phyloP scores from a whole-genome alignment of 2,888 invertebrate species.

The Micoletzkya japonica region DNA sequence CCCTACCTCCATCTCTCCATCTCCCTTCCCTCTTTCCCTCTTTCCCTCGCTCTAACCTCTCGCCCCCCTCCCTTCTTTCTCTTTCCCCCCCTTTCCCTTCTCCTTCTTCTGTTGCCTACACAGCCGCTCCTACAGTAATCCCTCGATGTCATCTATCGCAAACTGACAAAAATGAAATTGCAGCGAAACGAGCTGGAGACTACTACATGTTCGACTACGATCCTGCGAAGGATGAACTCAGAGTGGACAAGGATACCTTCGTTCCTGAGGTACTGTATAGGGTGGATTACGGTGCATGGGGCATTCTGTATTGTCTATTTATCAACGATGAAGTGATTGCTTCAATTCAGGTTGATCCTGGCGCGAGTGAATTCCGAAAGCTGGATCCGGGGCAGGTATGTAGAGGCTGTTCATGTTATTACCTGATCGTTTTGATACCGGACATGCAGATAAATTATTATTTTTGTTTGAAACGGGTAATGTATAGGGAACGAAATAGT shows the following conservation, averaged over 20 bases:
- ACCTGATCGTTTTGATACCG: background rate
- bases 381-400: slow-evolving; percentile 59
- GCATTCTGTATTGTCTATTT: background rate
- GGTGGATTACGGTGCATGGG: too few species aligned
- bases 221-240: slow-evolving; percentile 56
- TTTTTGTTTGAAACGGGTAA: too few species aligned
- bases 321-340: background rate
- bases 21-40: background rate
- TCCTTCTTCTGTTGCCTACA: slow-evolving; percentile 11
- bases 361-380: slow-evolving; percentile 50
- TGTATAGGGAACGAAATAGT: too few species aligned
- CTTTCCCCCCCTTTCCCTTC: slow-evolving; percentile 2
- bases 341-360: slow-evolving; percentile 45
- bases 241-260: slow-evolving; percentile 51
- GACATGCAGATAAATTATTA: too few species aligned
- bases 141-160: background rate
- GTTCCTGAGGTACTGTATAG: slow-evolving; percentile 57
- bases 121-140: background rate
- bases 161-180: slow-evolving; percentile 46
- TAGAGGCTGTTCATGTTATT: background rate
- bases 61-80: background rate
- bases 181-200: slow-evolving; percentile 95
- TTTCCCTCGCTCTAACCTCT: background rate
- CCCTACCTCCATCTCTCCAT: slow-evolving; percentile 10
- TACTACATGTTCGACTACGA: slow-evolving; percentile 98